Conservation (phyloP, 2,888 invertebrate species). For the Caenorhabditis macrosperma region DNA sequence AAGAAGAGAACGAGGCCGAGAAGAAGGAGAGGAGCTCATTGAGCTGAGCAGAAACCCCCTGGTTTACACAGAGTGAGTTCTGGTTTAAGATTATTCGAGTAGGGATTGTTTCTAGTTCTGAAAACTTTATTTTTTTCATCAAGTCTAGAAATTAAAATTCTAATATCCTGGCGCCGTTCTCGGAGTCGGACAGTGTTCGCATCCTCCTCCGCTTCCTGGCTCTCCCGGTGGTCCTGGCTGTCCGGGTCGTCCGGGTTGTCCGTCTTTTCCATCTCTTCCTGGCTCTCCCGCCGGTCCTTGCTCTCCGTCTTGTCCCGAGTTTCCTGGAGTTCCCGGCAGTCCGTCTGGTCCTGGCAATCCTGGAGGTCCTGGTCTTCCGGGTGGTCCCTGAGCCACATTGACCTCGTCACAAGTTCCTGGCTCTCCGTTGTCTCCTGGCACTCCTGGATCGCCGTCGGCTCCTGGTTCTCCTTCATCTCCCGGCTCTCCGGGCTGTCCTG, state of each 20-base stretch:
- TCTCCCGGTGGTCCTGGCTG: slow-evolving; percentile 64
- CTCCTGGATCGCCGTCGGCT: slow-evolving; percentile 64
- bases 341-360: slow-evolving; percentile 62
- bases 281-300: slow-evolving; percentile 63
- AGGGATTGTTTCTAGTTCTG: neutral
- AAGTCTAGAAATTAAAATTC: neutral
- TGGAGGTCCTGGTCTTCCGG: slow-evolving; percentile 60
- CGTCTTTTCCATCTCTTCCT: slow-evolving; percentile 64
- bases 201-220: slow-evolving; percentile 64
- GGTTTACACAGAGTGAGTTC: slow-evolving; percentile 36
- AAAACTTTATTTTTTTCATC: neutral
- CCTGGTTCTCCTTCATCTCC: slow-evolving; percentile 63
- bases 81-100: too few species aligned
- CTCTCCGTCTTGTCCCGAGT: slow-evolving; percentile 67
- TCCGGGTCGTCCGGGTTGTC: slow-evolving; percentile 58
- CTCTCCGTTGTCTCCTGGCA: slow-evolving; percentile 56
- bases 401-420: slow-evolving; percentile 53
- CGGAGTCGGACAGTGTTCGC: slow-evolving; percentile 67
- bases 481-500: slow-evolving; percentile 65
- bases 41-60: slow-evolving; percentile 17
- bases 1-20: slow-evolving; percentile 17
- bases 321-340: slow-evolving; percentile 67
- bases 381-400: slow-evolving; percentile 61
- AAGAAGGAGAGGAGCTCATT: slow-evolving; percentile 35
- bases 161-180: slow-evolving; percentile 68